Base-by-base conservation (phyloP, 2,888 invertebrate species). In the Drosophila macrospina region DNA sequence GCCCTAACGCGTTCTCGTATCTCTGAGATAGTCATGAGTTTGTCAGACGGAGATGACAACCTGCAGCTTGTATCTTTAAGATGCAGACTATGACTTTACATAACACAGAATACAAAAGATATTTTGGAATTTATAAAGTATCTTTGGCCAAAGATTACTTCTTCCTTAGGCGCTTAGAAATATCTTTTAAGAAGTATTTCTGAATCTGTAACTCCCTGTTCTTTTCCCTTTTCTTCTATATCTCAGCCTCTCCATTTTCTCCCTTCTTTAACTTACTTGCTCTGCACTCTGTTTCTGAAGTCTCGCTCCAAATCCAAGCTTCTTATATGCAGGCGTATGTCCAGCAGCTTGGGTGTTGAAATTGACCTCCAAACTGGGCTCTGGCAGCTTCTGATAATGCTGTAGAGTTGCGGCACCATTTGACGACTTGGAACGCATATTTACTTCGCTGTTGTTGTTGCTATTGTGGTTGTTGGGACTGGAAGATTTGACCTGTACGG, bases 381-480 rank as follows among this genome's bases (percentile, higher is more conserved):
- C 90, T n/a, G 89, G 84, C 55, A 90, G 70, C 54, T 89, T 90
- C 59, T 90, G 89, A 61, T 89, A 90, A 54, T 86, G 86, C 57
- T 89, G 89, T 47, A 88, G 61, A 28, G 88, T 86, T 11, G 87
- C 89, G 16, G 85, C 86, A 26, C 76, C 78, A 37, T 74, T 75
- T 45, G 69, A 42, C 13, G 78, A 68, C 52, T 86, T 77, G 37
- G 77, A 73, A 37, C 86, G 87, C 69, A 89, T 85, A 20, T 80
- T 74, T 51, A 83, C 72, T 62, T 85, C 84, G 16, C 28, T 69
- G 39, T 26, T 65, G 51, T 13, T 68, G 41, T 26, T 64, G 68
- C 16, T 65, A 51, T 13, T 68, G 41, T 26, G 62, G 68, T 41
- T 61, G 45, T 54, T 73, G 48, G 59, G 41, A 39, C 24, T 61